A percentile compares a stretch with the other conserved stretches of the same genome.
Evolutionary conservation across 2,797 vertebrate species (phyloP).

Genomic region (Phyllotis vaccarum): DNA sequence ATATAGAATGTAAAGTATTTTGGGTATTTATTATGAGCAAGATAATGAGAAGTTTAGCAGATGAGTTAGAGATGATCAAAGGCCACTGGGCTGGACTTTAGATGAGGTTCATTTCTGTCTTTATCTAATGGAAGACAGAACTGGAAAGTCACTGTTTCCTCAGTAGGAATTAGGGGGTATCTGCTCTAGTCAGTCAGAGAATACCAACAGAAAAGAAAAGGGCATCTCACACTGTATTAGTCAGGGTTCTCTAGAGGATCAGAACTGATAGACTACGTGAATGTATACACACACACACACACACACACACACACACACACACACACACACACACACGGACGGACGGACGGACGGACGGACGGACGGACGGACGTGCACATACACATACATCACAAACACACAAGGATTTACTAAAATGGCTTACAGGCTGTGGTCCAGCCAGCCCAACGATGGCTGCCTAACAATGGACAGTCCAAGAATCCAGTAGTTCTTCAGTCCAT

Average conservation of each 20-base stretch:
- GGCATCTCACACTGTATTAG: background rate
- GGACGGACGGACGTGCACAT: too few species aligned
- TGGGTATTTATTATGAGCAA: background rate
- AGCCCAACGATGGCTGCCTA: background rate
- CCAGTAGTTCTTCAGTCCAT: background rate
- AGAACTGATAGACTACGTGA: background rate
- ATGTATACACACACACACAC: background rate
- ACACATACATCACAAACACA: background rate
- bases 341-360: too few species aligned
- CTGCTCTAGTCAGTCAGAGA: fast-evolving
- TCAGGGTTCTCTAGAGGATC: background rate
- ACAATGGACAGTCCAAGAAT: background rate
- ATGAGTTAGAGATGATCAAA: too few species aligned
- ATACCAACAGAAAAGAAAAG: background rate
- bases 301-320: too few species aligned
- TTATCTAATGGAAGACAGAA: fast-evolving
- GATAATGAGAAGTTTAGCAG: background rate
- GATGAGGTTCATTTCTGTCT: background rate
- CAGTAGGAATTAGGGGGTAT: too few species aligned
- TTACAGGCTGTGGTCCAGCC: background rate
- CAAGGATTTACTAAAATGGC: background rate
- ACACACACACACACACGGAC: too few species aligned
- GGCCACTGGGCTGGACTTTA: background rate
- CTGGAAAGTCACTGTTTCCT: fast-evolving
- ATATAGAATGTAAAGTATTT: background rate